Evolutionary conservation across 2,888 invertebrate species (phyloP).

Genomic region (Seira musarum): DNA sequence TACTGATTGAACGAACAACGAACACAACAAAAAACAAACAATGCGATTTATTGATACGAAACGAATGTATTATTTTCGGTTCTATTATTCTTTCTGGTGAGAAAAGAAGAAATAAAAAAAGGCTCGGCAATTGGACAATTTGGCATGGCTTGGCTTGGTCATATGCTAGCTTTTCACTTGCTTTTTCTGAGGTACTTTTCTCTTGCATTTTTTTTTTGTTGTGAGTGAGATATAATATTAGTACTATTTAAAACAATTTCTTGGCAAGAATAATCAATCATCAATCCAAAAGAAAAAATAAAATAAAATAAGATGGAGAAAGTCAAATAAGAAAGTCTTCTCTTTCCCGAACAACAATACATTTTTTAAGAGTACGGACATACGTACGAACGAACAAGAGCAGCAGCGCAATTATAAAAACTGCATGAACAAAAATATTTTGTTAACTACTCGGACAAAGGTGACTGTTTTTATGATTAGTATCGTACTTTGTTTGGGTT

Average conservation of each 20-base stretch:
- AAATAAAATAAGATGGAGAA: constrained; percentile 22
- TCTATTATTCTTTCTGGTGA: constrained; percentile 10
- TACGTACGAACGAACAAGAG: constrained; percentile 25
- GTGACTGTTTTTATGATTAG: constrained; percentile 55
- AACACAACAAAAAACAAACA: constrained; percentile 7
- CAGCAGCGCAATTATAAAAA: constrained; percentile 50
- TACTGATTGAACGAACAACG: not conserved
- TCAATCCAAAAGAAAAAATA: constrained; percentile 17
- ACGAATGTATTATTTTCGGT: constrained; percentile 7
- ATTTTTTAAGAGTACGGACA: too few species aligned
- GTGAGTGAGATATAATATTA: constrained; percentile 53
- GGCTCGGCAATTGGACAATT: too few species aligned
- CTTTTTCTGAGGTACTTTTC: constrained; percentile 24
- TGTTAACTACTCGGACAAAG: constrained; percentile 57
- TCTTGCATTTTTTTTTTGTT: constrained; percentile 29
- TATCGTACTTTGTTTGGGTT: constrained; percentile 37
- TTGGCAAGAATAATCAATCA: constrained; percentile 40
- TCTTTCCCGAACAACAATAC: constrained; percentile 55
- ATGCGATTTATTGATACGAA: not conserved
- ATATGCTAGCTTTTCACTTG: constrained; percentile 16
- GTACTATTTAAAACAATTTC: constrained; percentile 18
- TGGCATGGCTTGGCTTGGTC: constrained; percentile 18
- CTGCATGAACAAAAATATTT: constrained; percentile 49
- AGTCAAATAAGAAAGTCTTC: constrained; percentile 28
- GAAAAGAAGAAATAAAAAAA: constrained; percentile 1